Conservation (phyloP, 2,113 vertebrate genomes). For the Cercocebus atys region DNA sequence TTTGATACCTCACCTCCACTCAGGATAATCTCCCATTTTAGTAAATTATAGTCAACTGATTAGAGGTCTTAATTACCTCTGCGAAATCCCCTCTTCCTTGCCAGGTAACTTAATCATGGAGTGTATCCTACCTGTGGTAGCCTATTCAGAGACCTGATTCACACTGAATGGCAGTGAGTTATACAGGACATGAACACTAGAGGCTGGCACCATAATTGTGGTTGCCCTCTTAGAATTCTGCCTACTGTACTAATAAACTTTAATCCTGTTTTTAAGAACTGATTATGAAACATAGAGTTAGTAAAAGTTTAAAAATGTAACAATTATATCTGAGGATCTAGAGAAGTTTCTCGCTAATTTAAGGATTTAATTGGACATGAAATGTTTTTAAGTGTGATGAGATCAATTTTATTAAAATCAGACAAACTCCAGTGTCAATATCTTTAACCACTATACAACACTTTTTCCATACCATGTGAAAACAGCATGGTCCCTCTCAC, state of each 20-base stretch:
- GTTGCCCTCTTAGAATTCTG: background rate
- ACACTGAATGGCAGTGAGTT: rapidly evolving
- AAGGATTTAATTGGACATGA: background rate
- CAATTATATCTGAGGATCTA: background rate
- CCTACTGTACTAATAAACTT: background rate
- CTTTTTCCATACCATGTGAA: background rate
- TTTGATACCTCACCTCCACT: background rate
- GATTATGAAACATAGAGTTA: background rate
- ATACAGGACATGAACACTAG: background rate
- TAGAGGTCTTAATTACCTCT: background rate
- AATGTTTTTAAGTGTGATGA: background rate
- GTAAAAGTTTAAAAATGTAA: background rate
- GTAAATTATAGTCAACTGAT: background rate
- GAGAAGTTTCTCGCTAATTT: background rate
- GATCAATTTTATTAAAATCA: background rate
- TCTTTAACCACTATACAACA: background rate
- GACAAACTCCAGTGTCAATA: background rate
- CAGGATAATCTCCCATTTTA: background rate
- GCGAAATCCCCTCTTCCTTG: background rate
- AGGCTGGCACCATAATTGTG: background rate
- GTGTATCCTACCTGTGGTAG: background rate
- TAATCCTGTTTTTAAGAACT: background rate
- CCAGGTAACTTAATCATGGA: background rate
- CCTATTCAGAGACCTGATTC: background rate
- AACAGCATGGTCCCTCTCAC: background rate